Evolutionary conservation across 1,140 invertebrate species (phyloP), one percentile per base, ranked within the genome.

Genomic region (Cyclargus thomasi): DNA sequence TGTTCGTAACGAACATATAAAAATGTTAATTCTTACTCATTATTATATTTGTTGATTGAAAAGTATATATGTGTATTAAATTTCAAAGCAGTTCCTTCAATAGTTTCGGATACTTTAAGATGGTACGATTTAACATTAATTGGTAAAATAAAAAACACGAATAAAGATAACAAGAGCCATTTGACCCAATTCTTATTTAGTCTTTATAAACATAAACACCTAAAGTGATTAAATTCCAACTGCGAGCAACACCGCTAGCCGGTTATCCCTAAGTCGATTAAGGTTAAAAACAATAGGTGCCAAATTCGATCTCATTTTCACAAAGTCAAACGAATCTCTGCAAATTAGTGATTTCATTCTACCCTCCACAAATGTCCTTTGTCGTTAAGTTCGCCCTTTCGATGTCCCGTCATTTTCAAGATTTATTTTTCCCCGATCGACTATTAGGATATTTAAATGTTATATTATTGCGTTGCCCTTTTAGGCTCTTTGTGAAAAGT

Each of bases 261-360:
- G 11, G 20, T 20, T 21, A 20, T 11, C 18, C 55, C 0, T 55
- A 17, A 17, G 53, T 20, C 17, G 55, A 59, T 59, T 59, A 20
- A 59, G 17, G 18, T 21, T 59, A 59, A 6, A 29, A 59, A 59
- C 55, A 59, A 59, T 59, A 21, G 55, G 17, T 59, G 7, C 17
- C 18, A 18, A 59, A 59, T 59, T 59, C 53, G 18, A 55, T 55
- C 7, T 59, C 55, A 21, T 59, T 59, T 59, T 59, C 18, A 55
- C n/a, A 3, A 55, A n/a, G n/a, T 55, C 53, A 17, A 59, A 59
- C 20, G 55, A 59, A 59, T 20, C 18, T 59, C 20, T 21, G 18
- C 18, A 59, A 59, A 59, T 18, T 21, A 18, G 20, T 59, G n/a
- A n/a, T n/a, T 55, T 59, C 55, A 59, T 59, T 59, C 55, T 59